Base-by-base conservation (phyloP, 2,888 invertebrate species). In the Cartodere bifasciata region DNA sequence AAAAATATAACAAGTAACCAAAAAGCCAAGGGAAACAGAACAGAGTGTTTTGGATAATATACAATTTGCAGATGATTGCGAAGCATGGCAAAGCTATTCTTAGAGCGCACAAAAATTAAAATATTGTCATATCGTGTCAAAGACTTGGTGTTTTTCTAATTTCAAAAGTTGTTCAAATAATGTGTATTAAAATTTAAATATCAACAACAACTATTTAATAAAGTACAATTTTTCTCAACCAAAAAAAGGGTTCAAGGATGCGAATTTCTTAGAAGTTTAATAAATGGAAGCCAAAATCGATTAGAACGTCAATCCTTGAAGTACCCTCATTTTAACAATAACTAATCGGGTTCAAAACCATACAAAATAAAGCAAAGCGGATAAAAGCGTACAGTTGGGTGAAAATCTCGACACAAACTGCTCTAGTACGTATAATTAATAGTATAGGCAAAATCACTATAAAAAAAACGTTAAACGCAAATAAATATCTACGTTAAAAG, bases 211-310 rank as follows among this genome's bases (percentile, higher is more conserved):
- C 45, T 43, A 45, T 47, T 46, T 43, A 45, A 44, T 41, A 43
- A 45, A 42, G 44, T 34, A 44, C 40, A 38, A 24, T 28, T 33
- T 26, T n/a, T n/a, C n/a, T n/a, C n/a, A n/a, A n/a, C n/a, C n/a
- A n/a, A n/a, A n/a, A n/a, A n/a, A n/a, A n/a, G n/a, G n/a, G n/a
- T n/a, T n/a, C n/a, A n/a, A n/a, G n/a, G n/a, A n/a, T n/a, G n/a
- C n/a, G n/a, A n/a, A 31, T 44, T 44, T 42, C 40, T 41, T 34
- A 42, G 42, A 41, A 40, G 41, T 41, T 41, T 46, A 47, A 40
- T 37, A 34, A 49, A 48, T 53, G 54, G 53, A 55, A 54, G 53
- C 54, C 54, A 51, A 53, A 49, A 37, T 45, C 45, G 45, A 47
- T 48, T 48, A 48, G 43, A 42, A 42, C 29, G 30, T 13, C 30